A percentile compares a stretch with the other conserved stretches of the same genome.
phyloP scores from a whole-genome alignment of 2,797 vertebrate species.

The Jordanella pulchra region DNA sequence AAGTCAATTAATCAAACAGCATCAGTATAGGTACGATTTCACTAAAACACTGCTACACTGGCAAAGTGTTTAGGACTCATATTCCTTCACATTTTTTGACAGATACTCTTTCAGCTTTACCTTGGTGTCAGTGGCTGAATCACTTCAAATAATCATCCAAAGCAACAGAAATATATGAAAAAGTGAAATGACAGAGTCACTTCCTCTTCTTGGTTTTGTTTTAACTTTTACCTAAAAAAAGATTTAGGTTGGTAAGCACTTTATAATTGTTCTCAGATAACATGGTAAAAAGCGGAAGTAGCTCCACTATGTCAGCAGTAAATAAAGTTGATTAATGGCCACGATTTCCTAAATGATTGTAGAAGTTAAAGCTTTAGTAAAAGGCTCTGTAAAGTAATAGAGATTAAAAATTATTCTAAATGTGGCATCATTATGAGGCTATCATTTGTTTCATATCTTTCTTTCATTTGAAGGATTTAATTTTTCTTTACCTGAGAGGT shows the following conservation, averaged over 20 bases:
- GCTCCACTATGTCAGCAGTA: not conserved
- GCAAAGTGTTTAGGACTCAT: not conserved
- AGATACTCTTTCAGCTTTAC: not conserved
- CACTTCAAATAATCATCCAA: not conserved
- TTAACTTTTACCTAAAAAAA: not conserved
- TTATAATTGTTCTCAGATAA: not conserved
- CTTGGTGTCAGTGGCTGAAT: not conserved
- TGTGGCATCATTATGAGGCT: not conserved
- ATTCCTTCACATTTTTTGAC: not conserved
- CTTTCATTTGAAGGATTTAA: not conserved
- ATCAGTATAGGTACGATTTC: not conserved
- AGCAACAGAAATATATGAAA: not conserved
- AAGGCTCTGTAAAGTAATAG: not conserved
- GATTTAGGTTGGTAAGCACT: too few relatives aligned
- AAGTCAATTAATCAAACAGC: not conserved
- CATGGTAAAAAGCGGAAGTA: not conserved
- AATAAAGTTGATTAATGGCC: not conserved
- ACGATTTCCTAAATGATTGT: not conserved
- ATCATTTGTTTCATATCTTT: not conserved
- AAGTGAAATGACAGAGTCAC: not conserved
- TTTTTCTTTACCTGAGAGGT: not conserved
- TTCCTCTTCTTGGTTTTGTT: not conserved
- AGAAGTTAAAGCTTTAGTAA: not conserved
- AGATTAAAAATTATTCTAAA: not conserved
- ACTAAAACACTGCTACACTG: not conserved